Base-by-base conservation (phyloP, 2,888 invertebrate genomes). In the Eristalis tenax region DNA sequence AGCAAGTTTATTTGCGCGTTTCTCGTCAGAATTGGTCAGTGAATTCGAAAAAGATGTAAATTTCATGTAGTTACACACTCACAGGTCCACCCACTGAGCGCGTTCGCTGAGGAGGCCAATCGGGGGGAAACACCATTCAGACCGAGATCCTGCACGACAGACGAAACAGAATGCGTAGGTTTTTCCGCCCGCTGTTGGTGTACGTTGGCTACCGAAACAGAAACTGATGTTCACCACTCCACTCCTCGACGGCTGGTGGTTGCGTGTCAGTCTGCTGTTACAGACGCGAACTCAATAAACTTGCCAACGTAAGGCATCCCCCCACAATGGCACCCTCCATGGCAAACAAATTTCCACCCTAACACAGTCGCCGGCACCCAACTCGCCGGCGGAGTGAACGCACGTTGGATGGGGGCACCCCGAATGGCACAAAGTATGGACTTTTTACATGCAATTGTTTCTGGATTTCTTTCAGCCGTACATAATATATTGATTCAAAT, bases 391-490 rank as follows among this genome's bases (percentile, higher is more conserved):
- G 50, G 18, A 8, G 43, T n/a, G 43, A 15, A n/a, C n/a, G 43
- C 4, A 43, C 18, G 50, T 0, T 5, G 50, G 50, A 1, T 18
- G 59, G 59, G 59, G 59, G 59, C 26, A 59, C 59, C 59, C 59
- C 2, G 13, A 70, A 82, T 74, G 73, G 50, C 50, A 74, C 63
- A 74, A 78, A 75, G 71, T 70, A 75, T 78, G 82, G 75, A 74
- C 63, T 74, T 61, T 74, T 65, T 82, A 66, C 86, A 82, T 86
- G 86, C 83, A 75, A 86, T 79, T 86, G 86, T 74, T 86, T 85
- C 32, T 57, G 74, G 82, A 73, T 77, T 82, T 61, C 70, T 22
- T 56, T 65, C 73, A 56, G 63, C 63, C 32, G 26, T 69, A 18
- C 50, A 50, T 79, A 65, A 50, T 79, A 65, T 86, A 83, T 86